Base-by-base conservation (phyloP, 2,797 vertebrate species). In the Phaenicophaeus curvirostris region DNA sequence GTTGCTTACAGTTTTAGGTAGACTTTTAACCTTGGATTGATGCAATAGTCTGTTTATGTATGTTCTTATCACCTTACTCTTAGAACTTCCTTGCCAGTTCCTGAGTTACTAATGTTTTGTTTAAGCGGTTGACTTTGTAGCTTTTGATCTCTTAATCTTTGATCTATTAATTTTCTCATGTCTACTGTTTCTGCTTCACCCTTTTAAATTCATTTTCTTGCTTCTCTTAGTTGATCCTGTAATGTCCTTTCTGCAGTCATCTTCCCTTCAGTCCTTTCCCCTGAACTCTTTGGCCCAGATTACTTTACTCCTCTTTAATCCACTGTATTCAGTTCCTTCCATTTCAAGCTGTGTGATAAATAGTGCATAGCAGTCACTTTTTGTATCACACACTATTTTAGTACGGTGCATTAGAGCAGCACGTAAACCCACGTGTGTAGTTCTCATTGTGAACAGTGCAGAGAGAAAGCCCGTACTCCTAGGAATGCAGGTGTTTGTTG, bases 61-160 rank as follows among this genome's bases (percentile, higher is more conserved):
- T 48, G 69, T 65, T 90, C 85, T 72, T 68, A 87, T 58, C 61
- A 66, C 51, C 59, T 79, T 59, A 48, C 46, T 41, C 59, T 71
- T 75, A 90, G 74, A 93, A 90, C 51, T 55, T 85, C 63, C 58
- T 93, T 94, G 7, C 30, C 24, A 23, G 28, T 77, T 91, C 67
- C 67, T 86, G 81, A 93, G 90, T 95, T 82, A 75, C 51, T 79
- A 81, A 42, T 62, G 55, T 79, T 84, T 89, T 90, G 30, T 57
- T 66, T 37, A 67, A 90, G 41, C 20, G 33, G 19, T 61, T 63
- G 24, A 37, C 53, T 94, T 83, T 44, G 65, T 46, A 54, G 37
- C 33, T 79, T 94, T 89, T 65, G 24, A 71, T 84, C 76, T 94
- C 58, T 67, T 75, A 54, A 59, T 62, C 42, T 73, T 85, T 89